Conservation (phyloP, 2,888 invertebrate species). For the Zygaena filipendulae region DNA sequence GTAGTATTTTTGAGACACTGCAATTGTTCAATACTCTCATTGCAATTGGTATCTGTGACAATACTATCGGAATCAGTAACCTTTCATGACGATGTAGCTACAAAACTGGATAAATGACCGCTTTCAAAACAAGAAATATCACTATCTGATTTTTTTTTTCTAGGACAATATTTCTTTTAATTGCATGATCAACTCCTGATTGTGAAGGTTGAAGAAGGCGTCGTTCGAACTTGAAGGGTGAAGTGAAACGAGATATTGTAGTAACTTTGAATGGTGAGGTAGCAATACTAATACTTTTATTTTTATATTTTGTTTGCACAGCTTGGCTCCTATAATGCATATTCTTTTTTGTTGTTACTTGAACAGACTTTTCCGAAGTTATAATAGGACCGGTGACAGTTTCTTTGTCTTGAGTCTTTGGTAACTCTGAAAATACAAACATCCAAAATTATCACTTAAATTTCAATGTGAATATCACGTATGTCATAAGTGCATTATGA, state of each 20-base stretch:
- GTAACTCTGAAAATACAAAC: background rate
- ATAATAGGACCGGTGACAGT: background rate
- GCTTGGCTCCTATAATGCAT: constrained; percentile 18
- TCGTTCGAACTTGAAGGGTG: constrained; percentile 7
- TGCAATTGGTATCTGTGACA: too few species aligned
- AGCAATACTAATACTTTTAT: constrained; percentile 11
- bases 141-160: background rate
- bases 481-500: too few species aligned
- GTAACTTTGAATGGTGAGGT: constrained; percentile 11
- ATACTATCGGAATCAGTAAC: too few species aligned
- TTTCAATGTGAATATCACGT: constrained; percentile 2
- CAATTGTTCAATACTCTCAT: constrained; percentile 10
- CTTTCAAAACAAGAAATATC: constrained; percentile 8
- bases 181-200: too few species aligned
- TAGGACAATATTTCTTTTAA: background rate
- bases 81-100: too few species aligned
- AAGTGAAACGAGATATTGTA: constrained; percentile 11
- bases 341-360: constrained; percentile 11
- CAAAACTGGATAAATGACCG: too few species aligned
- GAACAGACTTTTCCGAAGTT: background rate
- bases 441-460: background rate
- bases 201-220: constrained; percentile 1
- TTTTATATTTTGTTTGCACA: constrained; percentile 11
- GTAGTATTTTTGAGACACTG: constrained; percentile 8
- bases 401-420: background rate